These are phyloP conservation scores for Pogonophryne albipinna DNA, from an alignment of 2,797 vertebrate species.

Conservation along the genomic window DNA sequence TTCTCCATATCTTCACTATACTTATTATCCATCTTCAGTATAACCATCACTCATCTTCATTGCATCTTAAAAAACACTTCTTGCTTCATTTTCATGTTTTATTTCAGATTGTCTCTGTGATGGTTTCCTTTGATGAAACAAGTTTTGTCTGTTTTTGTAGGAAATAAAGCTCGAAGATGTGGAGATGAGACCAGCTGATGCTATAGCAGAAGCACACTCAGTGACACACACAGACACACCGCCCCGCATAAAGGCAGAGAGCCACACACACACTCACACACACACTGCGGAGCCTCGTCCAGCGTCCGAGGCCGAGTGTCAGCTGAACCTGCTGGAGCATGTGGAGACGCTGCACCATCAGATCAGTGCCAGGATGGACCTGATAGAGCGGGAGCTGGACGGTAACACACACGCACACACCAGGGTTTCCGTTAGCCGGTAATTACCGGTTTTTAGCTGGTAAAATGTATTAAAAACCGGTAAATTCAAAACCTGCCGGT, in stretches of 20 bases:
- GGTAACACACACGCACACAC: slow-evolving; percentile 75
- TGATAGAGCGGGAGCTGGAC: slow-evolving; percentile 95
- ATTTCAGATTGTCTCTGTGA: background rate
- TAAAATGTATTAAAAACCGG: too few species aligned
- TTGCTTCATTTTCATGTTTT: background rate
- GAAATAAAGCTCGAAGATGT: slow-evolving; percentile 75
- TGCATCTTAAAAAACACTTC: background rate
- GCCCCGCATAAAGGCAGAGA: slow-evolving; percentile 16
- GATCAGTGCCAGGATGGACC: slow-evolving; percentile 95
- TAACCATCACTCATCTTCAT: background rate
- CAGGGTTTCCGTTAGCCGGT: too few species aligned
- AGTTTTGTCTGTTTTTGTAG: slow-evolving; percentile 18
- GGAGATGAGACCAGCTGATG: slow-evolving; percentile 71
- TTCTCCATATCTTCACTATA: background rate
- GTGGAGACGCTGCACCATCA: slow-evolving; percentile 94
- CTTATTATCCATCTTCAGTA: too few species aligned
- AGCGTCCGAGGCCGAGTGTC: slow-evolving; percentile 86
- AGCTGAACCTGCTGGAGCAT: slow-evolving; percentile 94
- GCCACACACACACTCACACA: background rate
- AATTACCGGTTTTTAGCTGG: too few species aligned
- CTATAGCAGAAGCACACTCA: slow-evolving; percentile 23
- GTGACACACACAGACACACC: background rate
- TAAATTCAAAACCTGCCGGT: too few species aligned
- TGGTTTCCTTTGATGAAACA: too few species aligned
- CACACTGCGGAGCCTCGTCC: slow-evolving; percentile 48